Base-by-base conservation (phyloP, 1,140 invertebrate genomes). In the Matsumurasca onukii region DNA sequence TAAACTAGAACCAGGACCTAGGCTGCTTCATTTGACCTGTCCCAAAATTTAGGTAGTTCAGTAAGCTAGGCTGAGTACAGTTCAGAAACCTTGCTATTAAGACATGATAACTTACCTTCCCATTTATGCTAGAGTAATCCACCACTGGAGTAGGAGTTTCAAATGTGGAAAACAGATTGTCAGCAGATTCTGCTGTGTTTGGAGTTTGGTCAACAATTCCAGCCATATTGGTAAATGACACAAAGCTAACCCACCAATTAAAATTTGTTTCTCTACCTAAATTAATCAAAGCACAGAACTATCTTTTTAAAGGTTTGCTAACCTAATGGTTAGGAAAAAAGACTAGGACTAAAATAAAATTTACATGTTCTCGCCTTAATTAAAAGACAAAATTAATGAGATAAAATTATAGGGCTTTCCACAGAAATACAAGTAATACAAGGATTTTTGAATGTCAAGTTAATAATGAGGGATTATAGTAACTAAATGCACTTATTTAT, bases 101-200 rank as follows among this genome's bases (percentile, higher is more conserved):
- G 22, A 9, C 27, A n/a, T 9, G 15, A 31, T 29, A 52, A 71
- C 65, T 70, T 78, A 82, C 81, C 78, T 82, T 82, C 70, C 75
- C 77, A 63, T 78, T 75, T 67, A 82, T 81, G 67, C 75, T 79
- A 17, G 81, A 81, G 63, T 81, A 82, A 73, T 82, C 80, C 45
- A 77, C 59, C n/a, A 71, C 68, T 45, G 48, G 49, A 52, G 71
- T 31, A 49, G 34, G 65, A 65, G 64, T 68, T 48, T 79, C 79
- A 63, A 76, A 76, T 3, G 77, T 64, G n/a, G 70, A 31, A 61
- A 76, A 73, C 27, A 76, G 61, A 67, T 59, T 74, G 13, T 64
- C 68, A 12, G 72, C 62, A n/a, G 70, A 59, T 61, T 70, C 66
- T 2, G 75, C 70, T 30, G 71, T 73, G 15, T 63, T 72, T 51